These are phyloP conservation scores for Drosophila pseudoananassae DNA, from an alignment of 1,140 invertebrate species.

Conservation along the genomic window DNA sequence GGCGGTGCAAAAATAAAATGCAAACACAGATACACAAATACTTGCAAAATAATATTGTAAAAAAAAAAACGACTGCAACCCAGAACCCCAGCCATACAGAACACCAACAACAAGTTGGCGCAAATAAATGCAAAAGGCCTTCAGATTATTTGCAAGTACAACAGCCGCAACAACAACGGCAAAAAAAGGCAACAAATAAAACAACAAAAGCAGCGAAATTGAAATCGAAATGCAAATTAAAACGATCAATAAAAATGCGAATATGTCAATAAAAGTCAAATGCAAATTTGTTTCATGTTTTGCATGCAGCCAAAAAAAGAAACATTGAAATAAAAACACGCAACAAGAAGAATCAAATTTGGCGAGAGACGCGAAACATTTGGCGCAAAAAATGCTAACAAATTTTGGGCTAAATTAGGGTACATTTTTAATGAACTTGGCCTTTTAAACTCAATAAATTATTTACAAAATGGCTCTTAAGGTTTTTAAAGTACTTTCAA, in stretches of 20 bases:
- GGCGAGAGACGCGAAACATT: slow-evolving; percentile 16
- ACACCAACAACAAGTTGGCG: slow-evolving; percentile 7
- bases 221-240: slow-evolving; percentile 78
- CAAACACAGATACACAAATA: slow-evolving; percentile 25
- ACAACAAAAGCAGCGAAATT: slow-evolving; percentile 47
- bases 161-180: slow-evolving; percentile 40
- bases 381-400: background rate
- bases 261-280: slow-evolving; percentile 81
- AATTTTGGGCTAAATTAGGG: background rate
- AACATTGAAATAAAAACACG: slow-evolving; percentile 8
- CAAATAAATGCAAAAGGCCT: slow-evolving; percentile 59
- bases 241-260: slow-evolving; percentile 81
- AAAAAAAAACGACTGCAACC: slow-evolving; percentile 4
- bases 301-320: slow-evolving; percentile 46
- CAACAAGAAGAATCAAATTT: slow-evolving; percentile 22
- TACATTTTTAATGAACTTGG: background rate
- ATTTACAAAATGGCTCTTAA: background rate
- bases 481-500: background rate
- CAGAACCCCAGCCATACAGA: slow-evolving; percentile 19
- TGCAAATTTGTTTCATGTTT: slow-evolving; percentile 63
- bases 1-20: slow-evolving; percentile 35
- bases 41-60: slow-evolving; percentile 4
- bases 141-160: slow-evolving; percentile 60
- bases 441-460: background rate
- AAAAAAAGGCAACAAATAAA: slow-evolving; percentile 27